These are phyloP conservation scores for Coelopa pilipes DNA, from an alignment of 2,888 invertebrate species.

Conservation along the genomic window DNA sequence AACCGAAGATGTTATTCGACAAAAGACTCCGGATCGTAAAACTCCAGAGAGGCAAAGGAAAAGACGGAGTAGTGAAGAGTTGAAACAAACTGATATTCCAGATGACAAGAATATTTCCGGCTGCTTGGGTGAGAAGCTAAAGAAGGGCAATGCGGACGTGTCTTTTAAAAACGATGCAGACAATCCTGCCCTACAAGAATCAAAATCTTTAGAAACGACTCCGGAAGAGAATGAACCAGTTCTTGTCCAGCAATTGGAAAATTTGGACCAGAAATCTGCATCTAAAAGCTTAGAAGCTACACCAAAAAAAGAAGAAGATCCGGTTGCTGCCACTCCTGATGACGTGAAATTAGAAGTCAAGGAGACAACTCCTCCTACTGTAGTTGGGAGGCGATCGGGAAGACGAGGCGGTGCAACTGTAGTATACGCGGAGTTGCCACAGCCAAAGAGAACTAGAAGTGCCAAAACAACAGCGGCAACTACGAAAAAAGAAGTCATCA, in stretches of 20 bases:
- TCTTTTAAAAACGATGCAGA: neutral
- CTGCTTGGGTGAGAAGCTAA: conserved; percentile 49
- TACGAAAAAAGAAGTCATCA: conserved; percentile 33
- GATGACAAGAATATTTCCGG: conserved; percentile 38
- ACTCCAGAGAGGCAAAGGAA: conserved; percentile 53
- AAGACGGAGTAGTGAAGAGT: conserved; percentile 58
- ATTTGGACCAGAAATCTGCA: neutral
- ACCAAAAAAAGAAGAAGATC: neutral
- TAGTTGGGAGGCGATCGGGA: conserved; percentile 53
- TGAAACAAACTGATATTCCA: conserved; percentile 37
- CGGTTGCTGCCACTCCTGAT: neutral
- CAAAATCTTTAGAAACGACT: neutral
- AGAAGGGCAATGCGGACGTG: conserved; percentile 46
- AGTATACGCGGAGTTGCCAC: conserved; percentile 53
- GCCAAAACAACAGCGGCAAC: conserved; percentile 27
- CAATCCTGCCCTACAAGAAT: neutral
- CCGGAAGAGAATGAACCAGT: neutral
- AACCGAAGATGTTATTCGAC: neutral
- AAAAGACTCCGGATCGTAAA: conserved; percentile 31
- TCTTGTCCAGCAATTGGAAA: neutral
- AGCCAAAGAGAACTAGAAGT: conserved; percentile 55
- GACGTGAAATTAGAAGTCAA: conserved; percentile 2
- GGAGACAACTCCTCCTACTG: conserved; percentile 6
- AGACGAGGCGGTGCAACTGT: conserved; percentile 56
- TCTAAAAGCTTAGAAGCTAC: neutral